Evolutionary conservation across 2,113 vertebrate genomes (phyloP), one percentile per base, ranked within the genome.

Genomic region (Halcyon malimbica): DNA sequence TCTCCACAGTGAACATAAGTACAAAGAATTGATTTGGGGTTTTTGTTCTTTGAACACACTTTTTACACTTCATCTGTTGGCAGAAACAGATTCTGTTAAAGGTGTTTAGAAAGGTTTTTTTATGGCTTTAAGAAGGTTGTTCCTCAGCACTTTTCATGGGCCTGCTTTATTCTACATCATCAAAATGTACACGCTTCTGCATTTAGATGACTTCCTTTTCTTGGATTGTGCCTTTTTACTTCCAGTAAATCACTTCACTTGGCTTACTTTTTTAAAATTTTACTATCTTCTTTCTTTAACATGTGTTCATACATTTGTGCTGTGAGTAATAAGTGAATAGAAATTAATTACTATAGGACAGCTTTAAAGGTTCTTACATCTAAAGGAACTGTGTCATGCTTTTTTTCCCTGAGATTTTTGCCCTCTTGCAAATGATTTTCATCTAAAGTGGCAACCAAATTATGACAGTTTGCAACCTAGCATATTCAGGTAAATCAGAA

Each of bases 401-500:
- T 92, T 51, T 89, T 82, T 7, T 92, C 23, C 57, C 42, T 25
- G 77, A 91, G 46, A 71, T 63, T 94, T 84, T 94, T 89, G 64
- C 73, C 77, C 44, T 53, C 53, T 94, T 92, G 46, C 39, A 82
- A 68, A 71, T 42, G 48, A 87, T 87, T 92, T 94, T 82, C 33
- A 31, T 92, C 35, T 78, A 2, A 93, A 87, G 57, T 89, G 83
- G 77, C 74, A 87, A 78, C 39, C 0, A 0, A 78, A 89, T 95
- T 91, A 68, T 64, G 48, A 48, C 83, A 79, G 76, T 96, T 94
- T 95, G 84, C 87, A 94, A 76, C 53, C 73, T 62, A 31, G 42
- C 33, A 35, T 79, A 64, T 92, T 95, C 87, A 91, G 87, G 93
- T 94, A 89, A 91, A 67, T 89, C 80, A 68, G 69, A 82, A 87